Evolutionary conservation across 2,797 vertebrate genomes (phyloP).

Genomic region (Pseudochirops corinnae): DNA sequence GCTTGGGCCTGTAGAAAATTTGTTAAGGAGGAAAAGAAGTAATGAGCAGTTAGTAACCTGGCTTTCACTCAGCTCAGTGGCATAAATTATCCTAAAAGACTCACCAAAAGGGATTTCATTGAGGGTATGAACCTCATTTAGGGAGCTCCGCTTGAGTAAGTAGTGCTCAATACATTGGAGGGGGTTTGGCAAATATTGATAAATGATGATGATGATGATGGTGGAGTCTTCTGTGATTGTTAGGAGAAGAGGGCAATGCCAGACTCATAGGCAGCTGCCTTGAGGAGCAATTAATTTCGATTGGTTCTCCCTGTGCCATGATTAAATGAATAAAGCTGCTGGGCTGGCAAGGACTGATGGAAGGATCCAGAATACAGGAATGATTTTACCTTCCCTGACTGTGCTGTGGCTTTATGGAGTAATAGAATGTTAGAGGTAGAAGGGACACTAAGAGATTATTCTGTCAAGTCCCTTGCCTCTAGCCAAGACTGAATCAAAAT

Average conservation of each 20-base stretch:
- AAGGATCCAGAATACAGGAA: constrained; percentile 20
- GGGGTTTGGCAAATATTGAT: constrained; percentile 33
- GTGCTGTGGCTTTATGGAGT: constrained; percentile 14
- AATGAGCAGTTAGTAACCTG: constrained; percentile 59
- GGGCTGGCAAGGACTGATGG: constrained; percentile 27
- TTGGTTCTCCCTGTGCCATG: background rate
- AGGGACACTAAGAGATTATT: background rate
- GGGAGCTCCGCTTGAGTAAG: background rate
- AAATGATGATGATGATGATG: constrained; percentile 37
- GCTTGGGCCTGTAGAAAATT: background rate
- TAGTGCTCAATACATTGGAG: background rate
- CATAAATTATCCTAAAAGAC: constrained; percentile 12
- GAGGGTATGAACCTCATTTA: constrained; percentile 21
- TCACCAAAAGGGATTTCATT: constrained; percentile 39
- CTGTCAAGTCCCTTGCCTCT: background rate
- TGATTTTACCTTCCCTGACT: constrained; percentile 16
- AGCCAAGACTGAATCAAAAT: constrained; percentile 53
- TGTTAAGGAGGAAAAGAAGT: constrained; percentile 28
- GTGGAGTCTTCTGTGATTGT: constrained; percentile 30
- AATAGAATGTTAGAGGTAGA: background rate
- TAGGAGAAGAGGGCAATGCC: constrained; percentile 18
- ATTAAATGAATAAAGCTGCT: constrained; percentile 52
- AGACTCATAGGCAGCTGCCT: constrained; percentile 43
- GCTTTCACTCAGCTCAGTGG: constrained; percentile 39
- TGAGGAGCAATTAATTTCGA: constrained; percentile 27